Evolutionary conservation across 2,797 vertebrate species (phyloP).

Genomic region (Xenops minutus): DNA sequence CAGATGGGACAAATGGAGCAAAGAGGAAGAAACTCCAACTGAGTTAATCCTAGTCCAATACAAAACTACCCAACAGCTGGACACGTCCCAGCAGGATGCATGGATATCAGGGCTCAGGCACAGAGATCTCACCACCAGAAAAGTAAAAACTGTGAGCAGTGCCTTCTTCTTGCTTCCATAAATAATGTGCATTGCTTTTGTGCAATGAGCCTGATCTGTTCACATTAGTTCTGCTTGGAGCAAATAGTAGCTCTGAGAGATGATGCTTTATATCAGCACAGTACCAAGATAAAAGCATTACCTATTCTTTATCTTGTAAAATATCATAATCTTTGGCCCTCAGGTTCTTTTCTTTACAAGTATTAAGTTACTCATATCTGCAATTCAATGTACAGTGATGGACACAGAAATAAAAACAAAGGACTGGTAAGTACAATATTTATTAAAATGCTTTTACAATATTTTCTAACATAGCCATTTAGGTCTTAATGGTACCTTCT

Average conservation of each 20-base stretch:
- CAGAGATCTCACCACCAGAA: background rate
- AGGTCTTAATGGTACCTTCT: background rate
- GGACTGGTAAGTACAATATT: background rate
- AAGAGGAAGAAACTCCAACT: background rate
- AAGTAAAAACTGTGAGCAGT: background rate
- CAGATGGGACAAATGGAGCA: background rate
- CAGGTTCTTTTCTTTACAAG: background rate
- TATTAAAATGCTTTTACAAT: background rate
- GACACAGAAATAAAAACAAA: background rate
- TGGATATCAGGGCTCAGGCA: background rate
- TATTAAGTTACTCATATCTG: background rate
- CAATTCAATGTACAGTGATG: background rate
- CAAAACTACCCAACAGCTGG: background rate
- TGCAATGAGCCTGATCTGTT: background rate
- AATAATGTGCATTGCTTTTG: background rate
- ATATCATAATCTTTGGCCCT: background rate
- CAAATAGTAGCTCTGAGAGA: background rate
- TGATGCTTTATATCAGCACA: background rate
- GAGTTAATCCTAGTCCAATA: background rate
- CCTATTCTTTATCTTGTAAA: background rate
- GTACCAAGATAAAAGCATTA: background rate
- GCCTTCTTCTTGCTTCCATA: background rate
- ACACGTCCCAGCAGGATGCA: background rate
- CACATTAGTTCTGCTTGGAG: background rate
- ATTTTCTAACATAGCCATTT: background rate